These are phyloP conservation scores for Myxocyprinus asiaticus DNA, from an alignment of 2,113 vertebrate species.

Conservation along the genomic window DNA sequence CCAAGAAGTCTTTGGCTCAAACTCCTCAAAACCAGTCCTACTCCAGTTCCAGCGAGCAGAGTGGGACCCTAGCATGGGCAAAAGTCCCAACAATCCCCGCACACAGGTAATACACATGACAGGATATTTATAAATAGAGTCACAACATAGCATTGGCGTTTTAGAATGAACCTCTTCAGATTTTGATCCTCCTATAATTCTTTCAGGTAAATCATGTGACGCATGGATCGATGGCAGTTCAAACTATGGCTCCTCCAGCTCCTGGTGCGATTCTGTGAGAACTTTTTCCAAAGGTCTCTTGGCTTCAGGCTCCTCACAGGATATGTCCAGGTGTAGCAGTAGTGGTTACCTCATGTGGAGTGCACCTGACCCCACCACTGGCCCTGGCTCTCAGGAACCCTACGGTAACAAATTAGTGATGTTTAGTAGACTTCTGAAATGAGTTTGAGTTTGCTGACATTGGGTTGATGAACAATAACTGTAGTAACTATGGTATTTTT, in stretches of 20 bases:
- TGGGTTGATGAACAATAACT: too few relatives aligned
- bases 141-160: too few relatives aligned
- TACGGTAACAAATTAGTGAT: slow-evolving; percentile 69
- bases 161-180: neutral
- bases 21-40: slow-evolving; percentile 68
- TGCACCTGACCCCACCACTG: slow-evolving; percentile 79
- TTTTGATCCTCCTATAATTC: neutral
- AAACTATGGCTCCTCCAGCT: slow-evolving; percentile 89
- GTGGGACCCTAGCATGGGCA: slow-evolving; percentile 82
- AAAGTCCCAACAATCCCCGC: slow-evolving; percentile 89
- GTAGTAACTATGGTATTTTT: too few relatives aligned
- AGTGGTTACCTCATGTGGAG: slow-evolving; percentile 82
- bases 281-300: slow-evolving; percentile 81
- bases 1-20: slow-evolving; percentile 85
- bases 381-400: slow-evolving; percentile 71
- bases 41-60: slow-evolving; percentile 84
- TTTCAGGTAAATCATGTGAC: slow-evolving; percentile 86
- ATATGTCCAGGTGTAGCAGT: slow-evolving; percentile 71
- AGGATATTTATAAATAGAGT: neutral
- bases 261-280: slow-evolving; percentile 88
- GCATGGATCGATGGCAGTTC: slow-evolving; percentile 96
- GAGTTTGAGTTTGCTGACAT: too few relatives aligned
- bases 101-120: slow-evolving; percentile 68
- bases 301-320: slow-evolving; percentile 64
- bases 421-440: too few relatives aligned